Percentiles rank a stretch among this genome's conserved stretches.
These are phyloP conservation scores for Brachypterus glaber DNA, from an alignment of 2,888 invertebrate genomes.

Conservation along the genomic window DNA sequence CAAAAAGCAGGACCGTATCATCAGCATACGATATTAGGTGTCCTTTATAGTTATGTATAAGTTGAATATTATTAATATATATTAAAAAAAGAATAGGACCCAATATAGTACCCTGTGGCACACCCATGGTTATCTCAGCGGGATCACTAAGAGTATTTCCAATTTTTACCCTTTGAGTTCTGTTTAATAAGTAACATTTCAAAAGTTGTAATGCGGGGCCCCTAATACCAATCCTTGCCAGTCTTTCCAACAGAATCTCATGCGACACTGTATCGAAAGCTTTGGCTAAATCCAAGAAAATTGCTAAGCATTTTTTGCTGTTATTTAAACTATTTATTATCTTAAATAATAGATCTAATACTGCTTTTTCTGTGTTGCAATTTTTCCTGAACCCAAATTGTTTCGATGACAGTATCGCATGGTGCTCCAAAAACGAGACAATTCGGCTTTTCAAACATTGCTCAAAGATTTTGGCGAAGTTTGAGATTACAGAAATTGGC, in stretches of 20 bases:
- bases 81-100: neutral
- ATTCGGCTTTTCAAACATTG: neutral
- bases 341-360: neutral
- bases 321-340: neutral
- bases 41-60: too few relatives aligned
- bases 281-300: conserved; percentile 1
- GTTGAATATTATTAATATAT: neutral
- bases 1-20: neutral
- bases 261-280: conserved; percentile 1
- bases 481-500: neutral
- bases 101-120: conserved; percentile 1
- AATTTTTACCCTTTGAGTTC: neutral
- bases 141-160: neutral
- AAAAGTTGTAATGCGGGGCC: neutral
- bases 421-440: too few relatives aligned
- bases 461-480: conserved; percentile 1
- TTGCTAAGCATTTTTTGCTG: neutral
- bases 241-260: neutral
- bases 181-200: neutral
- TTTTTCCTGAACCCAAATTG: neutral
- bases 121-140: neutral
- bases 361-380: neutral
- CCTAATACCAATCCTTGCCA: neutral
- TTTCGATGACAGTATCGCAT: neutral
- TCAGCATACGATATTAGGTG: too few relatives aligned